These are phyloP conservation scores for Clarias pachynema DNA, from an alignment of 2,797 vertebrate species.

Conservation along the genomic window DNA sequence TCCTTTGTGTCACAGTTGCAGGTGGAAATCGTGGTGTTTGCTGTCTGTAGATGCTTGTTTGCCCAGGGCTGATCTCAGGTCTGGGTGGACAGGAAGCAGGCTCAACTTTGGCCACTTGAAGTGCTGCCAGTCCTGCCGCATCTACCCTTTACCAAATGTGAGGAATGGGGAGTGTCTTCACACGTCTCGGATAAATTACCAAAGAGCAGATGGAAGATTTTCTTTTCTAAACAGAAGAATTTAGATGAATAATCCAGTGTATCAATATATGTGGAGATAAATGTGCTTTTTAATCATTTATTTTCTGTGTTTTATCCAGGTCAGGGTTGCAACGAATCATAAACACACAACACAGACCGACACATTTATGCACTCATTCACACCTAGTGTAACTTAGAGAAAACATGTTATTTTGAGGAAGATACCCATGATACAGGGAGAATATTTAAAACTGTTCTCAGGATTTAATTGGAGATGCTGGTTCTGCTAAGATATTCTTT, in stretches of 20 bases:
- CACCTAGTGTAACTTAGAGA: neutral
- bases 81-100: constrained; percentile 75
- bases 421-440: neutral
- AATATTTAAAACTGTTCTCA: neutral
- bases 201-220: constrained; percentile 2
- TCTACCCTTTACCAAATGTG: constrained; percentile 61
- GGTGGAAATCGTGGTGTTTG: constrained; percentile 63
- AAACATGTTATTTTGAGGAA: neutral
- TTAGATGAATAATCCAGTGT: neutral
- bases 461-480: neutral
- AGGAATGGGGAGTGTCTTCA: constrained; percentile 72
- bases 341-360: neutral
- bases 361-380: neutral
- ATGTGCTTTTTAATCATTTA: neutral
- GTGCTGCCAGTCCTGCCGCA: constrained; percentile 26
- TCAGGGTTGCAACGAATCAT: neutral
- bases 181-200: constrained; percentile 4
- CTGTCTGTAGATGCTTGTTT: constrained; percentile 68
- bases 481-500: neutral
- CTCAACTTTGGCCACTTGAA: constrained; percentile 67
- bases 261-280: neutral
- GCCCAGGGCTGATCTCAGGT: constrained; percentile 52
- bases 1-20: constrained; percentile 9
- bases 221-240: neutral
- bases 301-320: neutral